Base-by-base conservation (phyloP, 2,797 vertebrate species). In the Nannoperca australis region DNA sequence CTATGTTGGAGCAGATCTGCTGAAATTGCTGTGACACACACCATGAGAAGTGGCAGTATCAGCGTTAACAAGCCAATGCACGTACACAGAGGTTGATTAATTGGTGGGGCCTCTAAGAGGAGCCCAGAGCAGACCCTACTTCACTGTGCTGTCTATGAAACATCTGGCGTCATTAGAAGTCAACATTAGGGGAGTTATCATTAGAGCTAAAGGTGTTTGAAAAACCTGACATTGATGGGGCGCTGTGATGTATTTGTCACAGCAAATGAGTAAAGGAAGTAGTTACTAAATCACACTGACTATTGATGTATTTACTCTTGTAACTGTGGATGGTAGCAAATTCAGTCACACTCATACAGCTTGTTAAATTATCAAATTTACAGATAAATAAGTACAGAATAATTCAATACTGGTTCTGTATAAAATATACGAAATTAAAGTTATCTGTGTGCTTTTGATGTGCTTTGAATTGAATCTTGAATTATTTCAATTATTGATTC, bases 161-260 rank as follows among this genome's bases (percentile, higher is more conserved):
- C 81, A 88, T 90, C 81, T 89, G 76, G 67, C 59, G 7, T 75
- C 76, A 85, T 88, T 88, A 85, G 71, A 78, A 85, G 71, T 76
- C 75, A 81, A 81, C 78, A 74, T 76, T 59, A 44, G 42, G 76
- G 45, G 47, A 65, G 60, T 82, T 83, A 80, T 74, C 66, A 74
- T 83, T 66, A 75, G 58, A 76, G 54, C 56, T 65, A 70, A 72
- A 53, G 71, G 70, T 38, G 76, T 78, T 79, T 69, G 74, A 72
- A 71, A 76, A 76, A 77, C 36, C 49, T 59, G 65, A 75, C 45
- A 68, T 44, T 83, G 56, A 82, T n/a, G 40, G 40, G 36, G 13
- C 2, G 3, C 60, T 72, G 63, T 79, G 69, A 66, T 82, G 55
- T 73, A 53, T 74, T 58, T 51, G 40, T 49, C n/a, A 9, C 36